phyloP scores from a whole-genome alignment of 1,140 invertebrate species.

The Uloborus diversus region DNA sequence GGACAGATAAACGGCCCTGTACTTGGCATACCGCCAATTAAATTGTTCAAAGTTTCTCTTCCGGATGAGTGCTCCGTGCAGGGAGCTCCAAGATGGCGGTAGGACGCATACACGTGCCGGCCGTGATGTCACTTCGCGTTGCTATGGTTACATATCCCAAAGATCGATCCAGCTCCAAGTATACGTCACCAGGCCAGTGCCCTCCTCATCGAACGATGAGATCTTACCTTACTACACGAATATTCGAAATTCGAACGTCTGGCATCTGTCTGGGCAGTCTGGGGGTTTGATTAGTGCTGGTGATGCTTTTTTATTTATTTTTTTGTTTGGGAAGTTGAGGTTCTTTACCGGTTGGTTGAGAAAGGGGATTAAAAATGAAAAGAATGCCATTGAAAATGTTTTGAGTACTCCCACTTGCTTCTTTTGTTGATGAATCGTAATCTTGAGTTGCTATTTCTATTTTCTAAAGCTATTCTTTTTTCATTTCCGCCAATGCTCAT shows the following conservation, averaged over 20 bases:
- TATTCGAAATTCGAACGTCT: not conserved
- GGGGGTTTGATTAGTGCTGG: not conserved
- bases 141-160: not conserved
- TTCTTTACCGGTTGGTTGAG: no score
- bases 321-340: no score
- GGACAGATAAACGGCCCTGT: not conserved
- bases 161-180: not conserved
- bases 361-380: no score
- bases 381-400: no score
- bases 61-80: not conserved
- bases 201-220: not conserved
- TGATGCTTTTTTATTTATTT: no score
- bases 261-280: not conserved
- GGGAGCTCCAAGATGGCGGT: not conserved
- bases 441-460: no score
- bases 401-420: no score
- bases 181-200: constrained; percentile 1
- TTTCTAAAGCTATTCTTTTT: no score
- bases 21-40: not conserved
- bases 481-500: no score
- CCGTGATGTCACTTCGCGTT: not conserved
- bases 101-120: not conserved
- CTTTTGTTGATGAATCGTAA: no score
- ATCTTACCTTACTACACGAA: not conserved
- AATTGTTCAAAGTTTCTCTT: not conserved